These are phyloP conservation scores for Allobates femoralis DNA, from an alignment of 2,797 vertebrate species.

Conservation along the genomic window DNA sequence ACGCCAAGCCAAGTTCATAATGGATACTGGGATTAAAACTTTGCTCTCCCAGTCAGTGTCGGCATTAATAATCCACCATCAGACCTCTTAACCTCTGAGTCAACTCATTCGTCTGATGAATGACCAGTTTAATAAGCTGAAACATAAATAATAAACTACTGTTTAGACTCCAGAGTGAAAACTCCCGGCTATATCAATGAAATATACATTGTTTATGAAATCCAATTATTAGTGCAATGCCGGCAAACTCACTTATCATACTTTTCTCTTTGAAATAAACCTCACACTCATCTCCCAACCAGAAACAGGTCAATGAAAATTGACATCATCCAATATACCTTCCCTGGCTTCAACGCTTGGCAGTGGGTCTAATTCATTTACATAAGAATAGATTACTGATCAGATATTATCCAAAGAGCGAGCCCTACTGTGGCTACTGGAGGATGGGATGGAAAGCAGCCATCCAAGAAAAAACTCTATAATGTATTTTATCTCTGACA, in stretches of 20 bases:
- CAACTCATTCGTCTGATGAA: slow-evolving; percentile 36
- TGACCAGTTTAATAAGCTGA: slow-evolving; percentile 33
- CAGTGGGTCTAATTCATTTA: slow-evolving; percentile 49
- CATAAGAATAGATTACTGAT: slow-evolving; percentile 59
- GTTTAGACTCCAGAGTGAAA: slow-evolving; percentile 15
- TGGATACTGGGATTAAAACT: neutral
- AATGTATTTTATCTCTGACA: slow-evolving; percentile 52
- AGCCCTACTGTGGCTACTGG: slow-evolving; percentile 48
- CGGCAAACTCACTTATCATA: slow-evolving; percentile 49
- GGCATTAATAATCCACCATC: neutral
- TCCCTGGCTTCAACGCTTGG: slow-evolving; percentile 29
- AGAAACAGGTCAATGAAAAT: slow-evolving; percentile 47
- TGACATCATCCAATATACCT: slow-evolving; percentile 44
- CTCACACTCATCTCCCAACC: slow-evolving; percentile 26
- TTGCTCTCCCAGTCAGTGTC: neutral
- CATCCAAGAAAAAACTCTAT: slow-evolving; percentile 43
- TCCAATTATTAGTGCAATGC: slow-evolving; percentile 46
- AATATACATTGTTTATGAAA: slow-evolving; percentile 56
- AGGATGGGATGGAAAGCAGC: slow-evolving; percentile 45
- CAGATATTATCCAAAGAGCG: slow-evolving; percentile 53
- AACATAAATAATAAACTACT: slow-evolving; percentile 49
- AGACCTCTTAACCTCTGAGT: slow-evolving; percentile 41
- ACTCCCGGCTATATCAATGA: slow-evolving; percentile 11
- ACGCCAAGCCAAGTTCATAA: neutral
- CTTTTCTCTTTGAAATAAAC: slow-evolving; percentile 28